Evolutionary conservation across 2,888 invertebrate species (phyloP), one percentile per base, ranked within the genome.

Genomic region (Deilephila porcellus): DNA sequence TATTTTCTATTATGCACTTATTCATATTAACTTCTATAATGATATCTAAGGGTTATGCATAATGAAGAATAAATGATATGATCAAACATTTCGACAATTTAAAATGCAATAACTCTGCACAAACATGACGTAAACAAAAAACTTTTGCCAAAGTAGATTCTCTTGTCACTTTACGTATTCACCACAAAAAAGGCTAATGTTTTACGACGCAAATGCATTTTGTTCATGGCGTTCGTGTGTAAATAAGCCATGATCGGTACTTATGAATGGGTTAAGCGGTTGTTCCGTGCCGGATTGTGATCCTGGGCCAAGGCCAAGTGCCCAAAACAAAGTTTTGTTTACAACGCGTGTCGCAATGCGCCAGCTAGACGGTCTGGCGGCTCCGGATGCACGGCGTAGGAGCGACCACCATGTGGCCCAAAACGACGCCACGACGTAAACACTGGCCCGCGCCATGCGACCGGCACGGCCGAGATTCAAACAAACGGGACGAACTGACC

Each of bases 301-400:
- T 67, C 52, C 45, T 67, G 52, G 4, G 45, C 14, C 34, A 34
- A 20, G 29, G 4, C 52, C 20, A 34, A 63, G 17, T 67, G 17
- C 17, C 67, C 67, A 45, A 56, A 56, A 56, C 29, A 82, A 79
- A 82, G 81, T 76, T 83, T 86, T 88, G 88, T 90, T 88, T 87
- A 90, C 86, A 83, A 90, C 84, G 82, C 79, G 79, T 83, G 86
- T 83, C 88, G 90, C 89, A 91, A 80, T 91, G 88, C 89, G 86
- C 83, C 83, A 86, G 83, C 82, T 79, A 84, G 83, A 82, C 80
- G 76, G 74, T 80, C 75, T 71, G 72, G 59, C 79, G 80, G 80
- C 81, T 79, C 78, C 82, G 82, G 81, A 79, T 80, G 80, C 84
- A 83, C 80, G 75, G 75, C 82, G 82, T 81, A 79, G 80, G 80